phyloP scores from a whole-genome alignment of 2,113 vertebrate genomes.

The Reinhardtius hippoglossoides region DNA sequence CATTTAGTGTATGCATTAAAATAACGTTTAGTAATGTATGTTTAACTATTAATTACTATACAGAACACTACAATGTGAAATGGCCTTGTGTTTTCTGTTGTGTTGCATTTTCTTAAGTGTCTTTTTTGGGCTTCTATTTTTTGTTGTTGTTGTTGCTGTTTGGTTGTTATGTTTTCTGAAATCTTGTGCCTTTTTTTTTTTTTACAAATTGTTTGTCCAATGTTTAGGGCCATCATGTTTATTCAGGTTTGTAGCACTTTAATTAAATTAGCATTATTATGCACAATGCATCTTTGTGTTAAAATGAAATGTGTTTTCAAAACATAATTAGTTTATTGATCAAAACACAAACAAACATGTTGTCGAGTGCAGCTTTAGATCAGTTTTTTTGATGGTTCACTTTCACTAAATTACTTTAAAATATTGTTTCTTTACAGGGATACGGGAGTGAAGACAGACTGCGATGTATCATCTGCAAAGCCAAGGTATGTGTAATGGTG shows the following conservation, averaged over 20 bases:
- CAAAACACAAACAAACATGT: constrained; percentile 40
- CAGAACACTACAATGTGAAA: neutral
- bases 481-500: constrained; percentile 73
- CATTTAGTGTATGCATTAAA: constrained; percentile 14
- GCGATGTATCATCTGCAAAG: constrained; percentile 67
- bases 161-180: neutral
- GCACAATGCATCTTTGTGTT: constrained; percentile 41
- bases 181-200: neutral
- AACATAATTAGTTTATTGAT: constrained; percentile 59
- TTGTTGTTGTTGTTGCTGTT: neutral
- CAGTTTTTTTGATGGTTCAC: constrained; percentile 26
- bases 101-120: too few relatives aligned
- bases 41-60: neutral
- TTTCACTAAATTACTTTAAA: constrained; percentile 42
- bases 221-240: constrained; percentile 2
- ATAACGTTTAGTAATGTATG: neutral
- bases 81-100: neutral
- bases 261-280: constrained; percentile 54
- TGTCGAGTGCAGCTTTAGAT: constrained; percentile 7
- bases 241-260: constrained; percentile 20
- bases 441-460: constrained; percentile 66
- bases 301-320: constrained; percentile 27
- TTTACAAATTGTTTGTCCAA: too few relatives aligned
- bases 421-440: constrained; percentile 65
- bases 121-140: too few relatives aligned